Evolutionary conservation across 2,797 vertebrate genomes (phyloP).

Genomic region (Muraenolepis orangiensis): DNA sequence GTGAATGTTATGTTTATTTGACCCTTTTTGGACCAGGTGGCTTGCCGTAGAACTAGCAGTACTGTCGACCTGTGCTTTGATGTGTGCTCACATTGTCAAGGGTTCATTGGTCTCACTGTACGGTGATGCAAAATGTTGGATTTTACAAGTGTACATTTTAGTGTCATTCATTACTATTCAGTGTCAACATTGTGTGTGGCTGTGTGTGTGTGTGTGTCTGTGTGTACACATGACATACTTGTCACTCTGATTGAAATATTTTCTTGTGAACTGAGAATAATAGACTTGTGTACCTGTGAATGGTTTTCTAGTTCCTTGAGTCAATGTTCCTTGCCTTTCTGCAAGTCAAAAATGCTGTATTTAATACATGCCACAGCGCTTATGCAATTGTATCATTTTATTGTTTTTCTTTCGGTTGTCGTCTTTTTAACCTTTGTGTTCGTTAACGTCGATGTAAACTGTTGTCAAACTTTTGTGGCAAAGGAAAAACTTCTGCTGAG

Average conservation of each 20-base stretch:
- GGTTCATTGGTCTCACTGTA: constrained; percentile 37
- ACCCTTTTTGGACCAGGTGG: background rate
- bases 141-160: constrained; percentile 63
- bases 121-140: constrained; percentile 31
- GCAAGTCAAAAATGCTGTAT: constrained; percentile 87
- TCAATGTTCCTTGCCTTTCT: constrained; percentile 83
- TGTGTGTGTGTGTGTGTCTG: constrained; percentile 37
- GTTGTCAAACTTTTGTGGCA: constrained; percentile 79
- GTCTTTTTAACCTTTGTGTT: constrained; percentile 57
- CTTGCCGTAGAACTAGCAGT: background rate
- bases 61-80: constrained; percentile 21
- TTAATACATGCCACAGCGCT: constrained; percentile 83
- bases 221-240: constrained; percentile 25
- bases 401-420: constrained; percentile 49
- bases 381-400: constrained; percentile 85
- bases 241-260: constrained; percentile 53
- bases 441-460: constrained; percentile 77
- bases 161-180: constrained; percentile 70
- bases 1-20: constrained; percentile 21
- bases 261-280: constrained; percentile 67
- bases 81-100: constrained; percentile 8
- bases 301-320: constrained; percentile 72
- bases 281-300: constrained; percentile 79
- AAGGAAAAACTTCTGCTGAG: constrained; percentile 70
- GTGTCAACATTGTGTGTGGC: constrained; percentile 56